These are phyloP conservation scores for Upupa epops DNA, from an alignment of 2,113 vertebrate genomes.

Conservation along the genomic window DNA sequence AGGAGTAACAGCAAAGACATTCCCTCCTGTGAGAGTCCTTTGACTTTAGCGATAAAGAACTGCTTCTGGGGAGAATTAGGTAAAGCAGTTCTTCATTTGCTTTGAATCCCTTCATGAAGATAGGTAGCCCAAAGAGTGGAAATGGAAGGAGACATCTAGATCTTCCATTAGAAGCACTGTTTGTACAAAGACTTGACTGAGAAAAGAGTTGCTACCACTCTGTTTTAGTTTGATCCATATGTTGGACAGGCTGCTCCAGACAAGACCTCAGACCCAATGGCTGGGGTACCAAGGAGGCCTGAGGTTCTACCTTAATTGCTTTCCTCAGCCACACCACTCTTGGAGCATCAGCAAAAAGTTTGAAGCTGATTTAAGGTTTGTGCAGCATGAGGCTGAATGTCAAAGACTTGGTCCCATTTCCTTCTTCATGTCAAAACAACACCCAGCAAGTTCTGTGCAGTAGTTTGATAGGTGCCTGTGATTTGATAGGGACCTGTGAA, in stretches of 20 bases:
- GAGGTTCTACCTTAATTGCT: neutral
- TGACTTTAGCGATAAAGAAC: neutral
- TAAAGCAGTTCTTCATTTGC: neutral
- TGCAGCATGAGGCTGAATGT: neutral
- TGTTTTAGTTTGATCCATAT: accelerated
- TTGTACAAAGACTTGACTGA: neutral
- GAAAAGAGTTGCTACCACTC: neutral
- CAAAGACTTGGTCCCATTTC: neutral
- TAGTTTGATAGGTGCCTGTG: neutral
- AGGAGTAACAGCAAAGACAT: neutral
- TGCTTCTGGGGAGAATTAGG: neutral
- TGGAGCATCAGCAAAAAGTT: neutral
- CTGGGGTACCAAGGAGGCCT: neutral
- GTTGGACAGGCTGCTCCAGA: neutral
- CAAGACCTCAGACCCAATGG: no score
- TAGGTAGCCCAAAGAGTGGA: neutral
- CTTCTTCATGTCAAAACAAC: neutral
- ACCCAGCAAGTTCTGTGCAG: neutral
- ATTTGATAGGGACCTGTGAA: no score
- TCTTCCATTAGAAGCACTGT: neutral
- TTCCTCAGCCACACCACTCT: neutral
- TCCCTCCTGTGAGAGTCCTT: neutral
- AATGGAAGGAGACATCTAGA: neutral
- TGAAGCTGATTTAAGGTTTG: neutral
- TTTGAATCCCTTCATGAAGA: neutral